These are phyloP conservation scores for Lasioglossum lativentre DNA, from an alignment of 2,888 invertebrate species.

Conservation along the genomic window DNA sequence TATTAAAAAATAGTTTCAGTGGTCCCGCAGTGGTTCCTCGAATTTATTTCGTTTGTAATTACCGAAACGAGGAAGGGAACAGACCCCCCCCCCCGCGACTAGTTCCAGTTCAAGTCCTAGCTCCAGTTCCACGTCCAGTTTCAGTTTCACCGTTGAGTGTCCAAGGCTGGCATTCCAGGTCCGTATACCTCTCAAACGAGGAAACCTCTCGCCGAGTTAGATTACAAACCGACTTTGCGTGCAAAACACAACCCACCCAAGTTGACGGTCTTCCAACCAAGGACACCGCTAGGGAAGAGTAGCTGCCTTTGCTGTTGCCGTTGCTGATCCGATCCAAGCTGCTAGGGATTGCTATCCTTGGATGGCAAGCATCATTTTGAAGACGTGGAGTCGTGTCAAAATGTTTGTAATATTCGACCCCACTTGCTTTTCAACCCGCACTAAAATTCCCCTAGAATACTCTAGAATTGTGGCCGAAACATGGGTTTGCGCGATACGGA, in stretches of 20 bases:
- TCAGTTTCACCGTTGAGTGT: conserved; percentile 62
- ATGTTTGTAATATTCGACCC: neutral
- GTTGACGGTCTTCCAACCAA: neutral
- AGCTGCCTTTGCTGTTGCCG: neutral
- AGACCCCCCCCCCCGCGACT: neutral
- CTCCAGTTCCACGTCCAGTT: conserved; percentile 56
- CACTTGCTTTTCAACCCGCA: neutral
- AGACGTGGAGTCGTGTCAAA: neutral
- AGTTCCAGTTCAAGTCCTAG: conserved; percentile 40
- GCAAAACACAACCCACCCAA: conserved; percentile 50
- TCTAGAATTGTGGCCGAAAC: too few relatives aligned
- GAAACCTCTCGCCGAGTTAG: conserved; percentile 56
- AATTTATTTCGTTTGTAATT: conserved; percentile 61
- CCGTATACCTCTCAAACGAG: conserved; percentile 42
- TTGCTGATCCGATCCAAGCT: neutral
- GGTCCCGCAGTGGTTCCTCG: conserved; percentile 28
- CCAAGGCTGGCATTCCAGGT: conserved; percentile 54
- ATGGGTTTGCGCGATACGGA: too few relatives aligned
- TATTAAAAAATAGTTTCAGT: neutral
- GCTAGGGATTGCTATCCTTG: neutral
- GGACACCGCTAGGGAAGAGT: neutral
- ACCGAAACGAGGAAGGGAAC: conserved; percentile 33
- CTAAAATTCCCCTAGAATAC: too few relatives aligned
- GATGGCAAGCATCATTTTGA: neutral
- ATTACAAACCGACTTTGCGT: conserved; percentile 60